phyloP scores from a whole-genome alignment of 2,113 vertebrate species.

The Ascaphus truei region DNA sequence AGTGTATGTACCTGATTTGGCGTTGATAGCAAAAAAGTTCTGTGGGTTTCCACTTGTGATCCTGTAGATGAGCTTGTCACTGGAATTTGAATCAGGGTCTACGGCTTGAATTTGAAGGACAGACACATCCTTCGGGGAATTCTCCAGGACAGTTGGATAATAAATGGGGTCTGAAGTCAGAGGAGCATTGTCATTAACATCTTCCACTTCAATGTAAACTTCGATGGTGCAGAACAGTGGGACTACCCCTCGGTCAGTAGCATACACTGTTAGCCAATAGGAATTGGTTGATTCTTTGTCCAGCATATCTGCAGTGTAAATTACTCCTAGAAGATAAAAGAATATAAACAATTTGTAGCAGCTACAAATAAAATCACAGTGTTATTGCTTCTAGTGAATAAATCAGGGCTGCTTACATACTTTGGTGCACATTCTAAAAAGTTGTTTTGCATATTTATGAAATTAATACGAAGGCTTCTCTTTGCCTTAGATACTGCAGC shows the following conservation, averaged over 20 bases:
- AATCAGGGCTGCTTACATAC: no score
- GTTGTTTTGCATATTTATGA: no score
- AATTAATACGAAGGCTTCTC: no score
- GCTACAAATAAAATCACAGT: background rate
- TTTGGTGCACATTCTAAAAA: no score
- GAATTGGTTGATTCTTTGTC: slow-evolving; percentile 89
- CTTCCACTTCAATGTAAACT: slow-evolving; percentile 90
- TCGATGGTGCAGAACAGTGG: slow-evolving; percentile 85
- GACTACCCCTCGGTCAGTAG: slow-evolving; percentile 86
- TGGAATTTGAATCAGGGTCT: slow-evolving; percentile 79
- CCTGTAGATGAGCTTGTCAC: slow-evolving; percentile 75
- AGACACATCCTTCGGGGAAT: slow-evolving; percentile 87
- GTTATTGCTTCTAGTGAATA: no score
- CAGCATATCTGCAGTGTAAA: slow-evolving; percentile 88
- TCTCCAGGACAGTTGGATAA: slow-evolving; percentile 78
- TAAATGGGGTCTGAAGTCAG: slow-evolving; percentile 89
- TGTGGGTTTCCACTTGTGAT: slow-evolving; percentile 95
- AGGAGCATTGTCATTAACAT: slow-evolving; percentile 94
- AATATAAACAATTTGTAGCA: slow-evolving; percentile 28
- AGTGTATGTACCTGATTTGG: slow-evolving; percentile 90
- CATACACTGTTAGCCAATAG: slow-evolving; percentile 93
- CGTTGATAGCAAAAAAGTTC: slow-evolving; percentile 91
- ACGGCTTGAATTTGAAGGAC: slow-evolving; percentile 91
- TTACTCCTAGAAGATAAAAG: slow-evolving; percentile 67
- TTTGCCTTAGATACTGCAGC: background rate